A percentile compares a stretch with the other conserved stretches of the same genome.
These are phyloP conservation scores for Synanthedon andrenaeformis DNA, from an alignment of 2,888 invertebrate genomes.

Conservation along the genomic window DNA sequence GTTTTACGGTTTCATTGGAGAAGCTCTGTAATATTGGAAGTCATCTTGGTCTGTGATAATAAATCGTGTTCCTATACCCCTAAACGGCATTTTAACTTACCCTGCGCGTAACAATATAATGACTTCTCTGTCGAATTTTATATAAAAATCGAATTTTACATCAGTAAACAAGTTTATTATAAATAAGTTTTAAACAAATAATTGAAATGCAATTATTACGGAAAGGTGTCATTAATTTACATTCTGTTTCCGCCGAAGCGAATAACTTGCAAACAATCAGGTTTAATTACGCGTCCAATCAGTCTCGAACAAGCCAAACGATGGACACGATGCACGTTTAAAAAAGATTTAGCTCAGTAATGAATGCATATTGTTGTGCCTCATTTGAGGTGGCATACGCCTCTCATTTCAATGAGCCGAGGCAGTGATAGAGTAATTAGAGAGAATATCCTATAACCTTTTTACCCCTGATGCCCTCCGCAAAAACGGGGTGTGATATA, in stretches of 20 bases:
- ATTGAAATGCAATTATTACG: not conserved
- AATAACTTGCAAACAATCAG: not conserved
- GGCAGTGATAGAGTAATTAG: conserved; percentile 14
- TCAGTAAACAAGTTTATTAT: too few species aligned
- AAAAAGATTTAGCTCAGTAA: not conserved
- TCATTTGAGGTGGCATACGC: conserved; percentile 1
- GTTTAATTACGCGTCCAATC: conserved; percentile 6
- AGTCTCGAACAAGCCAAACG: not conserved
- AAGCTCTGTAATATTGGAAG: too few species aligned
- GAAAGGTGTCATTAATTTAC: not conserved
- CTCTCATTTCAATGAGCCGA: conserved; percentile 9
- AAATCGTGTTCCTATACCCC: too few species aligned
- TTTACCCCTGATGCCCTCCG: too few species aligned
- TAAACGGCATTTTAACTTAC: too few species aligned
- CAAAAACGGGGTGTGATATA: too few species aligned
- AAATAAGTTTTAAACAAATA: not conserved
- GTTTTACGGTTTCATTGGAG: too few species aligned
- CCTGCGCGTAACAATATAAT: too few species aligned
- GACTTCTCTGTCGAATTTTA: too few species aligned
- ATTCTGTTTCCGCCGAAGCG: not conserved
- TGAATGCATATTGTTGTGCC: not conserved
- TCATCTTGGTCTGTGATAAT: too few species aligned
- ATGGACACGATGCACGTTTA: not conserved
- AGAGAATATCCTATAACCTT: too few species aligned
- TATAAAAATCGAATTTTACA: too few species aligned